Evolutionary conservation across 1,140 invertebrate species (phyloP), one percentile per base, ranked within the genome.

Genomic region (Anastatus disparis): DNA sequence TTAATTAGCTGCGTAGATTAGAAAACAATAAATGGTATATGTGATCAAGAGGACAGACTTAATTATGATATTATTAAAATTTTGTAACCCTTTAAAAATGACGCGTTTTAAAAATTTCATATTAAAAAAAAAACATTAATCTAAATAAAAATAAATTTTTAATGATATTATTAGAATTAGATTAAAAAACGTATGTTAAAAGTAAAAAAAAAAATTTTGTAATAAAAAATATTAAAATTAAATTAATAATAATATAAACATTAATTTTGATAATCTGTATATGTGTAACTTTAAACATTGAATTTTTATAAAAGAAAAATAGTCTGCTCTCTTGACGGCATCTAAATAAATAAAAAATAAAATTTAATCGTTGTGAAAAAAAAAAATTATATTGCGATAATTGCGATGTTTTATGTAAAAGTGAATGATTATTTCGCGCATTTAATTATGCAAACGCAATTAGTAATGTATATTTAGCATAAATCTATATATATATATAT

Each of bases 1-100:
- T 10, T 63, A 55, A 55, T 35, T 70, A 63, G 50, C 13, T 53
- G 46, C 35, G 46, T 61, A 42, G 53, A 35, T 58, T 59, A 46
- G 48, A 22, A 7, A n/a, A n/a, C n/a, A n/a, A n/a, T 35, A 35
- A 40, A 56, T 38, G 52, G 10, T 61, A 50, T 10, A 40, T 62
- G 31, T 44, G 7, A 50, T 31, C 20, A 61, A 69, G 46, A 52
- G 53, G n/a, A 42, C 35, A 52, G 56, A 69, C 46, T 62, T 29
- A 13, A 46, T n/a, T 31, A 46, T n/a, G n/a, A n/a, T n/a, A n/a
- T n/a, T n/a, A n/a, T n/a, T n/a, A n/a, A n/a, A n/a, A n/a, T n/a
- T n/a, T n/a, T n/a, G n/a, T n/a, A n/a, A n/a, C n/a, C n/a, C n/a
- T n/a, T n/a, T n/a, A n/a, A n/a, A n/a, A n/a, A n/a, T n/a, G n/a